phyloP scores from a whole-genome alignment of 1,140 invertebrate species.

The Drosophila sechellia region DNA sequence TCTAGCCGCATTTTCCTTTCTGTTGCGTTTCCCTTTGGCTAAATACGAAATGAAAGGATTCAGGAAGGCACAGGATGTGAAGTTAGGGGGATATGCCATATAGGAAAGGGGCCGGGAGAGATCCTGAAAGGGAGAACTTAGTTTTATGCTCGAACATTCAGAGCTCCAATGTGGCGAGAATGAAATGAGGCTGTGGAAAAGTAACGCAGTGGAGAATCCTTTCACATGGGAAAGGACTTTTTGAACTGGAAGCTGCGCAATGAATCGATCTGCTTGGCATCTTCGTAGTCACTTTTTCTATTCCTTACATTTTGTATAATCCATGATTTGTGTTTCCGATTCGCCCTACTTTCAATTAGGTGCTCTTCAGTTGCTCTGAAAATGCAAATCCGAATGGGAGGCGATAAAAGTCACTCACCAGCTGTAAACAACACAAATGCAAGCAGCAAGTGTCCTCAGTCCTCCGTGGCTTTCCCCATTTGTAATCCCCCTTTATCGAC shows the following conservation, averaged over 20 bases:
- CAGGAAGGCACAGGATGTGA: slow-evolving; percentile 46
- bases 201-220: background rate
- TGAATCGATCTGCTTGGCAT: background rate
- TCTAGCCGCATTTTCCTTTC: slow-evolving; percentile 51
- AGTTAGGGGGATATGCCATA: slow-evolving; percentile 17
- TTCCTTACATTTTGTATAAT: background rate
- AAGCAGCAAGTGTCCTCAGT: slow-evolving; percentile 14
- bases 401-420: slow-evolving; percentile 54
- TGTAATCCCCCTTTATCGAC: background rate
- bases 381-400: slow-evolving; percentile 45
- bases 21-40: slow-evolving; percentile 49
- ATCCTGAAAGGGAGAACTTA: slow-evolving; percentile 57
- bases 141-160: slow-evolving; percentile 56
- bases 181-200: slow-evolving; percentile 26
- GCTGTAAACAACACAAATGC: slow-evolving; percentile 44
- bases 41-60: slow-evolving; percentile 72
- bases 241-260: background rate
- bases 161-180: slow-evolving; percentile 58
- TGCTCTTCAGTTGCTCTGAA: background rate
- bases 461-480: background rate
- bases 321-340: background rate
- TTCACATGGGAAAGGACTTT: background rate
- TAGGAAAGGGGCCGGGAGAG: background rate
- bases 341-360: slow-evolving; percentile 1
- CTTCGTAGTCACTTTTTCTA: background rate